Conservation (phyloP, 2,113 vertebrate genomes). For the Paradisaea rubra region DNA sequence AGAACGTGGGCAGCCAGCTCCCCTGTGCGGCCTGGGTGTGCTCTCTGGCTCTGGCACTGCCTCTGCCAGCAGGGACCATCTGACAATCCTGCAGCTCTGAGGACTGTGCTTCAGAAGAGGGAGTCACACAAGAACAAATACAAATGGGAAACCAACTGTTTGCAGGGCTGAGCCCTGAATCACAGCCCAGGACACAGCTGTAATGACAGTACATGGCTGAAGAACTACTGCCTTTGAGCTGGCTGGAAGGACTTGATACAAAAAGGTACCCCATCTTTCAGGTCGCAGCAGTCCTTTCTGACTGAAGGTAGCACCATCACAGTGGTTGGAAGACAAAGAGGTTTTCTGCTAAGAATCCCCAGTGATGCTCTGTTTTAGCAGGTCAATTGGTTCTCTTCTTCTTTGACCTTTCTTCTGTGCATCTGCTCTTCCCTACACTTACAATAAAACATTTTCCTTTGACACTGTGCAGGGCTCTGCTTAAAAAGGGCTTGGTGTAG, state of each 20-base stretch:
- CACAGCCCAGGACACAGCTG: background rate
- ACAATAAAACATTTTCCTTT: constrained; percentile 69
- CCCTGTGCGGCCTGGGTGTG: background rate
- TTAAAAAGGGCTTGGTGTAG: constrained; percentile 52
- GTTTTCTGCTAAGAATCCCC: constrained; percentile 50
- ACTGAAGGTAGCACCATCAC: constrained; percentile 39
- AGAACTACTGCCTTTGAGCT: background rate
- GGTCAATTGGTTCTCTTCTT: constrained; percentile 56
- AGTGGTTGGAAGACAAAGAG: constrained; percentile 5
- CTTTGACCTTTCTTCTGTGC: constrained; percentile 58
- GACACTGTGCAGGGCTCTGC: constrained; percentile 52
- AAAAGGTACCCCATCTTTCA: background rate
- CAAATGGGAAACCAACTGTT: background rate
- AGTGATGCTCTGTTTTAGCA: constrained; percentile 51
- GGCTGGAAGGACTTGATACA: background rate
- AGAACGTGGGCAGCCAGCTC: background rate
- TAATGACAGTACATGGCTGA: background rate
- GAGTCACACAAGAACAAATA: background rate
- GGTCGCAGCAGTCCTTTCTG: background rate
- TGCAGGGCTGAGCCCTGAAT: background rate
- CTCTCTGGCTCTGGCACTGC: background rate
- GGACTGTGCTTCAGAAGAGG: background rate
- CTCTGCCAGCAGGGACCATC: background rate
- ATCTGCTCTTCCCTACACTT: constrained; percentile 52
- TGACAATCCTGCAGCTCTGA: background rate